Evolutionary conservation across 64 coral and sea anemone species (phyloP).

Genomic region (Hydrozoanthus tunicans): DNA sequence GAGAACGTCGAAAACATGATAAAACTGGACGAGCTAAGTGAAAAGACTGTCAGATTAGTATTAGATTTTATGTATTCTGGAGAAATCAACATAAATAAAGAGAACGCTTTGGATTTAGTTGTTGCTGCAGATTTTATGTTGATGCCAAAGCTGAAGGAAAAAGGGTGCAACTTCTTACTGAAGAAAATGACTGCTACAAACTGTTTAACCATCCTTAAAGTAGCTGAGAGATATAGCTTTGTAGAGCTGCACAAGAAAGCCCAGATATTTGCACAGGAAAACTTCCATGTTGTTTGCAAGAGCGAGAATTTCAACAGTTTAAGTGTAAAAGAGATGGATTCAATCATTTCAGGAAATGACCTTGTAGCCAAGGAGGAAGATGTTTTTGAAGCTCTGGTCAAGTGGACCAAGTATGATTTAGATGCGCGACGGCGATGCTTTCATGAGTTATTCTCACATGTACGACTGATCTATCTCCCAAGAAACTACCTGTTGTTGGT

Average conservation of each 20-base stretch:
- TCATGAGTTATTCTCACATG: constrained; percentile 60
- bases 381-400: constrained; percentile 78
- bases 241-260: constrained; percentile 61
- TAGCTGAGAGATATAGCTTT: constrained; percentile 81
- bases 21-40: constrained; percentile 70
- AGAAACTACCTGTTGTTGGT: constrained; percentile 69
- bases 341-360: constrained; percentile 78
- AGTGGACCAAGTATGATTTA: constrained; percentile 66
- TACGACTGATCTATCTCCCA: constrained; percentile 78
- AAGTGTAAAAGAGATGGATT: constrained; percentile 54
- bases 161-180: constrained; percentile 69
- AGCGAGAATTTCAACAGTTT: constrained; percentile 62
- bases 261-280: constrained; percentile 80
- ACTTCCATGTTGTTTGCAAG: constrained; percentile 54
- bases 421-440: constrained; percentile 65
- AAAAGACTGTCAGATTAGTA: constrained; percentile 67
- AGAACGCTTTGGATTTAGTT: constrained; percentile 66
- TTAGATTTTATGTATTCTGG: constrained; percentile 85
- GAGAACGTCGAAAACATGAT: constrained; percentile 75
- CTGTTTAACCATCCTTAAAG: constrained; percentile 74
- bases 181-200: constrained; percentile 77
- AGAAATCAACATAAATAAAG: constrained; percentile 41
- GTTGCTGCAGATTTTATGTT: constrained; percentile 82
- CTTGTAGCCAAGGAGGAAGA: constrained; percentile 84
- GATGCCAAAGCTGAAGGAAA: constrained; percentile 70